Evolutionary conservation across 2,797 vertebrate genomes (phyloP), one percentile per base, ranked within the genome.

Genomic region (Erethizon dorsatum): DNA sequence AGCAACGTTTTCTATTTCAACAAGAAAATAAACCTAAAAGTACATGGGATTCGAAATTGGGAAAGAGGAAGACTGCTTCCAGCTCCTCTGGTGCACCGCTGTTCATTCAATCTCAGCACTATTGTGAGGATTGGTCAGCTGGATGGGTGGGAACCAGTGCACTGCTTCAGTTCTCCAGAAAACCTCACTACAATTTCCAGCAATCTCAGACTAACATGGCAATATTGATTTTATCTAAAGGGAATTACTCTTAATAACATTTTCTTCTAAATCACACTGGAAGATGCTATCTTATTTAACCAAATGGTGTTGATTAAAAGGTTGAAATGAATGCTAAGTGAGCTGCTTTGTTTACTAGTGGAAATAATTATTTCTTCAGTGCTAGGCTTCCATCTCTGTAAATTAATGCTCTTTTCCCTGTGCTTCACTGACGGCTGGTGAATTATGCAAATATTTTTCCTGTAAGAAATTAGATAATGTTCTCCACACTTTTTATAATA

Each of bases 281-380:
- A 95, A 96, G 92, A 93, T 63, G 87, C n/a, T 92, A 80, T 96
- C 92, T 97, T 96, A 97, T 94, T 97, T 97, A 97, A 92, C 86
- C 90, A 96, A 97, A 89, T 94, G n/a, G 82, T 83, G 63, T 83
- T 97, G 93, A 97, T 97, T 96, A 97, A 96, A 98, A 97, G 83
- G 93, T 88, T 94, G 94, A 96, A 95, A 90, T 97, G 98, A 98
- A 83, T 98, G 98, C 96, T 98, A 96, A 97, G 92, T 5, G 37
- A 96, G 73, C 45, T 95, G 89, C 83, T 97, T 96, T 96, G 91
- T 95, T 98, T 97, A 90, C 83, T 92, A 45, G 84, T 84, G 59
- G 87, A 94, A 96, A 96, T 67, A 97, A 97, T 95, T 97, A 95
- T 87, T 96, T 94, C 82, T 91, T 91, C 71, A 87, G 80, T 67